Conservation (phyloP, 2,888 invertebrate species). For the Phyllotreta cruciferae region DNA sequence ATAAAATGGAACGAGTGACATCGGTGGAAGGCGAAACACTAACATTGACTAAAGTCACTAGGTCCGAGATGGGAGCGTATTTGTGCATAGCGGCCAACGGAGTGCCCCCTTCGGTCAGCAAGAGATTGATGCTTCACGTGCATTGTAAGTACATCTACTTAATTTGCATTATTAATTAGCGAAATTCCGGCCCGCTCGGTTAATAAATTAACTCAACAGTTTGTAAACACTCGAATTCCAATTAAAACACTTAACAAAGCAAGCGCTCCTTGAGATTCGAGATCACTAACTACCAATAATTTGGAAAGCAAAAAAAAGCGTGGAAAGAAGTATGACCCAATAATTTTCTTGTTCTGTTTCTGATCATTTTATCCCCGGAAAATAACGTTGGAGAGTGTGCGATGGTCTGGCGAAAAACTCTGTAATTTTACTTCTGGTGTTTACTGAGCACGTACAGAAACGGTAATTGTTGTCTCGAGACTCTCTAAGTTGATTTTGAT, state of each 20-base stretch:
- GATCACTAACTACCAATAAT: slow-evolving; percentile 1
- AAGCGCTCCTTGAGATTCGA: not conserved
- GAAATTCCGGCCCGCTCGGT: not conserved
- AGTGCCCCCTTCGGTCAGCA: slow-evolving; percentile 87
- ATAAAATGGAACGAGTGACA: slow-evolving; percentile 78
- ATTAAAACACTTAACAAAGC: slow-evolving; percentile 7
- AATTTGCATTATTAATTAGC: slow-evolving; percentile 1
- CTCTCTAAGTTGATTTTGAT: slow-evolving; percentile 35
- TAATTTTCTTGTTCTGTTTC: slow-evolving; percentile 17
- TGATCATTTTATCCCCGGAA: slow-evolving; percentile 20
- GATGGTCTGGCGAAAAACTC: slow-evolving; percentile 21
- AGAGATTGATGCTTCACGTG: slow-evolving; percentile 89
- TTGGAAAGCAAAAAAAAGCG: slow-evolving; percentile 12
- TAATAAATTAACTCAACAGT: no score
- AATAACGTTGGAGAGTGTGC: slow-evolving; percentile 23
- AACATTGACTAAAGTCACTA: slow-evolving; percentile 83
- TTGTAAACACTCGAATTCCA: slow-evolving; percentile 1
- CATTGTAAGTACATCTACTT: slow-evolving; percentile 76
- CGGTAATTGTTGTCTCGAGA: slow-evolving; percentile 37
- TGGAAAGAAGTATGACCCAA: slow-evolving; percentile 3
- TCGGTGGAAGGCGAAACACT: slow-evolving; percentile 82
- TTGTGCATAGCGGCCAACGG: slow-evolving; percentile 89
- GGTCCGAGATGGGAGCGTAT: slow-evolving; percentile 90
- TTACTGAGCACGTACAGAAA: slow-evolving; percentile 34
- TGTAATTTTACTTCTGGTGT: slow-evolving; percentile 34